Base-by-base conservation (phyloP, 2,888 invertebrate species). In the Alitta virens region DNA sequence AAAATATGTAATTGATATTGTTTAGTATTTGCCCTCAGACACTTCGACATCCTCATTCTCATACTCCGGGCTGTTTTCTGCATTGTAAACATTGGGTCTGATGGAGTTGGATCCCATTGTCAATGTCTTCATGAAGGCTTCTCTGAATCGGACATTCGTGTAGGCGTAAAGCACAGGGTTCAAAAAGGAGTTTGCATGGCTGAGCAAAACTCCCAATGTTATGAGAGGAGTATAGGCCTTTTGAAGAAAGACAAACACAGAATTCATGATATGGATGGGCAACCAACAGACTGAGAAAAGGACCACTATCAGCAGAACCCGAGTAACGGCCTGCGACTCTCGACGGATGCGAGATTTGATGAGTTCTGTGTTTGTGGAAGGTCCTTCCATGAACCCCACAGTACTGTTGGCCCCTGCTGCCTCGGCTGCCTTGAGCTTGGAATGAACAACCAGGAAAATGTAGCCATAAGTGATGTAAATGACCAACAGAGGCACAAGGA, bases 101-200 rank as follows among this genome's bases (percentile, higher is more conserved):
- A 33, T 33, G 5, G 33, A 33, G 33, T 33, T 46, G 46, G 46
- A 46, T 5, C 21, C 21, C 3, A 46, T 5, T 21, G 9, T 3
- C n/a, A 52, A 24, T 23, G 26, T 52, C 23, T 52, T 63, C 56
- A 57, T 74, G 56, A 79, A 72, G 9, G 77, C 77, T 1, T 56
- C 46, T 65, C 71, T 72, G 63, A 78, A 77, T 62, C 74, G 72
- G 21, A 71, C 69, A 68, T 79, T 80, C 21, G 75, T 73, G 38
- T 74, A 73, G 9, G 80, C 79, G 65, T 80, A 80, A 24, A 79
- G 68, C 23, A 77, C 67, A 18, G 80, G 80, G 62, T 80, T 80
- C 24, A 80, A 62, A 2, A 75, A 71, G 0, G 78, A 79, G 71
- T 80, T 80, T 54, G 75, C 75, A 66, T 80, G 80, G 58, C 78